Evolutionary conservation across 2,797 vertebrate genomes (phyloP), one percentile per base, ranked within the genome.

Genomic region (Pogoniulus pusillus): DNA sequence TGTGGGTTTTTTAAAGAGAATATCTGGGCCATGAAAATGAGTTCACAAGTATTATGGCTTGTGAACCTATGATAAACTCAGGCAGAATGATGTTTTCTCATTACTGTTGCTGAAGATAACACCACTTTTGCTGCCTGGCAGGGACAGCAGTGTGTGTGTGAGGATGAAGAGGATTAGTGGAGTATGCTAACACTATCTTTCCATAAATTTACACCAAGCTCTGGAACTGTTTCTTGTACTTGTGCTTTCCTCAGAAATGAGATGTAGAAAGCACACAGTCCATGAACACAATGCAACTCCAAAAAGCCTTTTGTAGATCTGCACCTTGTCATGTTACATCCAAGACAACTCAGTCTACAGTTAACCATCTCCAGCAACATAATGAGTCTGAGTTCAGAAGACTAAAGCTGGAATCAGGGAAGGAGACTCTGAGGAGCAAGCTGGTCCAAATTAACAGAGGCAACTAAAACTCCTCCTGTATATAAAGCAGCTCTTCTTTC

Each of bases 141-240:
- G 71, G 60, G 29, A 16, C 18, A 29, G 54, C 0, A 77, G 65
- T 2, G 5, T 1, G 0, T 6, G 9, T 0, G 0, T 11, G 14
- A 84, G 10, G 37, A 72, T 13, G 22, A 26, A 80, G 37, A 62
- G 16, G 27, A 78, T 45, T 47, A 71, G 30, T 26, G 49, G 13
- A 63, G 27, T 24, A 47, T 62, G 16, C 60, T 64, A 57, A 65
- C 16, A 29, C 9, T 34, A 53, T 30, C 59, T 30, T 75, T 76
- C 68, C 80, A 54, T 18, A 16, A 90, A 53, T 6, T 6, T 8
- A 75, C 18, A 34, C 27, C 41, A 78, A 69, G 10, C 35, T 85
- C 73, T 62, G 34, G 22, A 90, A 89, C 10, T 15, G 30, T 39
- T 69, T 66, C 23, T 35, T 35, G 30, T 20, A 24, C 19, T 57